These are phyloP conservation scores for Sminthurides aquaticus DNA, from an alignment of 2,888 invertebrate species.

Conservation along the genomic window DNA sequence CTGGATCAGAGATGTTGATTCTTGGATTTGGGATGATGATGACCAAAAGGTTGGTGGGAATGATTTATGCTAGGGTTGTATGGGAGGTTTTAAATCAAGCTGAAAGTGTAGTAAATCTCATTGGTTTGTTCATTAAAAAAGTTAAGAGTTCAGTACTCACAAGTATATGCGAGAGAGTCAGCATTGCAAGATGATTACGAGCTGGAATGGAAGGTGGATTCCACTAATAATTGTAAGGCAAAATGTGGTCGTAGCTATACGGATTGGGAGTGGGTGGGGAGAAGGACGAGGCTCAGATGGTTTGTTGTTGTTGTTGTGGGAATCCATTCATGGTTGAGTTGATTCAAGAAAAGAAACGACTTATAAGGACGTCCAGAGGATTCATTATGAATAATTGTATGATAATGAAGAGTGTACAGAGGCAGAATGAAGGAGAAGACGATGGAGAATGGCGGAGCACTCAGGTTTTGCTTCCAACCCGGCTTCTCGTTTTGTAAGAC, in stretches of 20 bases:
- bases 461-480: too few relatives aligned
- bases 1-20: background rate
- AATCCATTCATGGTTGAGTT: background rate
- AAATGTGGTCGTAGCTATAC: too few relatives aligned
- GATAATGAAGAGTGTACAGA: constrained; percentile 2
- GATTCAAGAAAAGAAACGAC: constrained; percentile 3
- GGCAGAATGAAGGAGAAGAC: too few relatives aligned
- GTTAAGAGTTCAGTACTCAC: background rate
- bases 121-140: background rate
- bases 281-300: too few relatives aligned
- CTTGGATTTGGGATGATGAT: background rate
- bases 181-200: too few relatives aligned
- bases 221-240: background rate
- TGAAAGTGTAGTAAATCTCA: background rate
- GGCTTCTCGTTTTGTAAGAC: too few relatives aligned
- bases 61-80: background rate
- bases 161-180: too few relatives aligned
- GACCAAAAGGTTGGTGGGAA: background rate
- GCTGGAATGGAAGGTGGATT: too few relatives aligned
- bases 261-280: background rate
- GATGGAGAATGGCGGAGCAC: too few relatives aligned
- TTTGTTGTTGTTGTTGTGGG: too few relatives aligned
- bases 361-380: background rate
- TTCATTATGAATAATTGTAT: constrained; percentile 10
- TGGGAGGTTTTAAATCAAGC: background rate